Evolutionary conservation across 2,797 vertebrate genomes (phyloP).

Genomic region (Coilia nasus): DNA sequence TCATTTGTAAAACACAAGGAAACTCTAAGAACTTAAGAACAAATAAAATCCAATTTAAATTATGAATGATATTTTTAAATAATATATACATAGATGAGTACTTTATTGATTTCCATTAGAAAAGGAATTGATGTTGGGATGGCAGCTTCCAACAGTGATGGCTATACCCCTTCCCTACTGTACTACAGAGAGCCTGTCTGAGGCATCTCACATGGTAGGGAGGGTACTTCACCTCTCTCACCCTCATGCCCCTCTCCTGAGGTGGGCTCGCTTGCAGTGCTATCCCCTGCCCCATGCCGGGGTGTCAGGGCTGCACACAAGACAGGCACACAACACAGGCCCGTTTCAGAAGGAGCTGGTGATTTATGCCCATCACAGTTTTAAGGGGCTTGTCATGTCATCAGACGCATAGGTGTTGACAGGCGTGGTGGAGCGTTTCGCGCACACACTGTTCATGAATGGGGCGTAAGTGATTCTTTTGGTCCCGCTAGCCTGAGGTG

Average conservation of each 20-base stretch:
- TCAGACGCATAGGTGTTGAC: constrained; percentile 80
- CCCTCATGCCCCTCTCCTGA: constrained; percentile 15
- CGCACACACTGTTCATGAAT: constrained; percentile 67
- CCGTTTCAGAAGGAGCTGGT: constrained; percentile 77
- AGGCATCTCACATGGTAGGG: constrained; percentile 28
- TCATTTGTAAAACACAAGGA: too few relatives aligned
- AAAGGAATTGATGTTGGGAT: neutral
- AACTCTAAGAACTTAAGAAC: too few relatives aligned
- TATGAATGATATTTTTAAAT: neutral
- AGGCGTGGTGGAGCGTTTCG: constrained; percentile 72
- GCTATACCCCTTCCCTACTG: neutral
- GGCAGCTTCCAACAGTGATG: neutral
- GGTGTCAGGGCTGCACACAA: constrained; percentile 68
- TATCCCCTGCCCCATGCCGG: constrained; percentile 65
- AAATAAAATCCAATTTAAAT: too few relatives aligned
- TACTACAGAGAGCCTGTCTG: neutral
- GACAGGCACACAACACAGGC: constrained; percentile 74
- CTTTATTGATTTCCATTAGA: neutral
- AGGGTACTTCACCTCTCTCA: constrained; percentile 63
- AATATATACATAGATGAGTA: neutral
- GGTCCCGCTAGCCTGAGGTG: constrained; percentile 20
- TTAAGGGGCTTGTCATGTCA: constrained; percentile 73
- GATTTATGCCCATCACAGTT: constrained; percentile 79
- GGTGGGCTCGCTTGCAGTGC: constrained; percentile 1
- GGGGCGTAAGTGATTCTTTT: constrained; percentile 22